phyloP scores from a whole-genome alignment of 2,888 invertebrate species.

The Auanema freiburgensis region DNA sequence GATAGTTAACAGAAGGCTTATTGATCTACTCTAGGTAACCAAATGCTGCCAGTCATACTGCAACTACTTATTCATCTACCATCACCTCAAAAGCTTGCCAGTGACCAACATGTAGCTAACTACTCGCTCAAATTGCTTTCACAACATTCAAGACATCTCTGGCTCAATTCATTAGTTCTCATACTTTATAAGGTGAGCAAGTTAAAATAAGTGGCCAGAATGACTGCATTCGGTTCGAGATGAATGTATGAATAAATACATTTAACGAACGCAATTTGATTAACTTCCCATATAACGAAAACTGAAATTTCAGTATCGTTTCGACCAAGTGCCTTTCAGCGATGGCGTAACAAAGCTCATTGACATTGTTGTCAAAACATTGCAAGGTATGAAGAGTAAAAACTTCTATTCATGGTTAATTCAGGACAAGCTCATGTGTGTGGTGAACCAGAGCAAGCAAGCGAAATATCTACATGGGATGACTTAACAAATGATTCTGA shows the following conservation, averaged over 20 bases:
- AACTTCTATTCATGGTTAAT: slow-evolving; percentile 10
- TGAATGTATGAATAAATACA: too few relatives aligned
- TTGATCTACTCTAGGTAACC: slow-evolving; percentile 67
- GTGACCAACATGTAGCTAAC: slow-evolving; percentile 72
- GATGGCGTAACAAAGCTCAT: slow-evolving; percentile 79
- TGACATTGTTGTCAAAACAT: slow-evolving; percentile 84
- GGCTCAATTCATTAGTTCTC: slow-evolving; percentile 89
- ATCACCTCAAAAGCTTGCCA: slow-evolving; percentile 74
- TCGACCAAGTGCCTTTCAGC: slow-evolving; percentile 66
- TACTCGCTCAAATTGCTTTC: slow-evolving; percentile 72
- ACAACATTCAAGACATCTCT: slow-evolving; percentile 74
- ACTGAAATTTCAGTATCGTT: slow-evolving; percentile 69
- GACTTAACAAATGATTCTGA: slow-evolving; percentile 29
- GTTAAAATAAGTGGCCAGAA: too few relatives aligned
- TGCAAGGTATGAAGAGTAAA: slow-evolving; percentile 70
- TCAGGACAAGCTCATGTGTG: slow-evolving; percentile 41
- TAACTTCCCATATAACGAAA: too few relatives aligned
- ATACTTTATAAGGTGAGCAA: slow-evolving; percentile 90
- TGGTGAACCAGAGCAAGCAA: slow-evolving; percentile 25
- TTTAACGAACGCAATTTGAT: too few relatives aligned
- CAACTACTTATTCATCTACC: slow-evolving; percentile 81
- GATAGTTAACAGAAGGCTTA: slow-evolving; percentile 66
- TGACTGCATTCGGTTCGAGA: too few relatives aligned
- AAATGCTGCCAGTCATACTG: slow-evolving; percentile 82
- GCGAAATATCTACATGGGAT: slow-evolving; percentile 41